phyloP scores from a whole-genome alignment of 2,888 invertebrate genomes.

The Drosophila peninsularis region DNA sequence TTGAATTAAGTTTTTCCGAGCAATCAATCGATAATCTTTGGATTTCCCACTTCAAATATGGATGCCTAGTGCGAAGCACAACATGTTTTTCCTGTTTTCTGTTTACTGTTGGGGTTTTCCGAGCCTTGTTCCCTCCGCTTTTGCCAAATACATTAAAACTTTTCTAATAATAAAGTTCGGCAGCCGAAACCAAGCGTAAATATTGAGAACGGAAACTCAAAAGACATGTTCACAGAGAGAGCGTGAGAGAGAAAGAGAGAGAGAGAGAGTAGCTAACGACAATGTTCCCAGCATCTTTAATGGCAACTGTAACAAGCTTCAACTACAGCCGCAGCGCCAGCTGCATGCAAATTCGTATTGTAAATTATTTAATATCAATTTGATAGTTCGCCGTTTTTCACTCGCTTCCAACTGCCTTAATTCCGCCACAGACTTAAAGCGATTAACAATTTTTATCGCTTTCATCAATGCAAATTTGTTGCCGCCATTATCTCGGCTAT shows the following conservation, averaged over 20 bases:
- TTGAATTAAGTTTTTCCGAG: constrained; percentile 11
- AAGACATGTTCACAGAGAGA: constrained; percentile 21
- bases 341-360: constrained; percentile 12
- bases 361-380: constrained; percentile 6
- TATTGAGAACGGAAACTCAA: constrained; percentile 62
- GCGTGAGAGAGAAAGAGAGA: too few species aligned
- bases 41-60: constrained; percentile 28
- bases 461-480: neutral
- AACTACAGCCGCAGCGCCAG: neutral
- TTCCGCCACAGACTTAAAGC: neutral
- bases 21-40: constrained; percentile 32
- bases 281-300: constrained; percentile 33
- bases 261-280: neutral
- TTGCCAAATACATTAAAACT: constrained; percentile 76
- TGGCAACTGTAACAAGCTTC: constrained; percentile 11
- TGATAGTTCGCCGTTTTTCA: neutral
- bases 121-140: constrained; percentile 39
- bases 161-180: constrained; percentile 81
- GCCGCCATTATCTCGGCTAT: neutral
- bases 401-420: neutral
- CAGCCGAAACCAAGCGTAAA: constrained; percentile 69
- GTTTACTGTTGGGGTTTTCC: constrained; percentile 29
- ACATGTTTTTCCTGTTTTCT: constrained; percentile 14
- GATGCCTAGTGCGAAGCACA: neutral
- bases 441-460: constrained; percentile 1